Evolutionary conservation across 2,888 invertebrate genomes (phyloP).

Genomic region (Melikaiella ostensackeni): DNA sequence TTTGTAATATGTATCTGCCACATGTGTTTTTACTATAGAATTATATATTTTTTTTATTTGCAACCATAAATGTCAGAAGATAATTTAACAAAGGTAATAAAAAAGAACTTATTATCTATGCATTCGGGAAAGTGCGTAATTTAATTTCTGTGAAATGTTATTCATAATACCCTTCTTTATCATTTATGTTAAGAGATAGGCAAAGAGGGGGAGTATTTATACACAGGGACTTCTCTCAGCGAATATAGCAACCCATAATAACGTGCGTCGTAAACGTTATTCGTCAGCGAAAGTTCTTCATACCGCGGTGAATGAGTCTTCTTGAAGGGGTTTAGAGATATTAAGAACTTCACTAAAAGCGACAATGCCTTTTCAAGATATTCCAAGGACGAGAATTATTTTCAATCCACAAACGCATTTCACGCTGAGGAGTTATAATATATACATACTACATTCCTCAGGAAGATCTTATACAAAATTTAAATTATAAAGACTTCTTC

Average conservation of each 20-base stretch:
- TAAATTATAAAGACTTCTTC: too few relatives aligned
- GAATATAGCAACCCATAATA: slow-evolving; percentile 8
- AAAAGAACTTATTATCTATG: neutral
- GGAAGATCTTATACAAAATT: too few relatives aligned
- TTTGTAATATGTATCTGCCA: neutral
- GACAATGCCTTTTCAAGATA: slow-evolving; percentile 27
- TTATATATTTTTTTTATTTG: neutral
- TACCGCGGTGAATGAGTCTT: slow-evolving; percentile 8
- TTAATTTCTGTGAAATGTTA: slow-evolving; percentile 3
- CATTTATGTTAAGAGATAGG: neutral
- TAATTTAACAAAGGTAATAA: neutral
- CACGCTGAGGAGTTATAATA: neutral
- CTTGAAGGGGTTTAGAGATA: slow-evolving; percentile 21
- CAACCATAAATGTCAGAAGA: neutral
- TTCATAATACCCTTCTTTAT: slow-evolving; percentile 8
- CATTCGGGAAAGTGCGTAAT: neutral
- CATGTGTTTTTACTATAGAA: too few relatives aligned
- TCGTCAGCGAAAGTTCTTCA: slow-evolving; percentile 17
- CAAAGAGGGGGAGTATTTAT: slow-evolving; percentile 10
- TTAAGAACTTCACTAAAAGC: slow-evolving; percentile 26
- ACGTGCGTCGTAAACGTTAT: slow-evolving; percentile 34
- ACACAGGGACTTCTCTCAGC: neutral
- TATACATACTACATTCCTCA: too few relatives aligned
- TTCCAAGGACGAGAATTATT: slow-evolving; percentile 20
- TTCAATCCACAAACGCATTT: neutral